Evolutionary conservation across 2,888 invertebrate genomes (phyloP), one percentile per base, ranked within the genome.

Genomic region (Anoplius nigerrimus): DNA sequence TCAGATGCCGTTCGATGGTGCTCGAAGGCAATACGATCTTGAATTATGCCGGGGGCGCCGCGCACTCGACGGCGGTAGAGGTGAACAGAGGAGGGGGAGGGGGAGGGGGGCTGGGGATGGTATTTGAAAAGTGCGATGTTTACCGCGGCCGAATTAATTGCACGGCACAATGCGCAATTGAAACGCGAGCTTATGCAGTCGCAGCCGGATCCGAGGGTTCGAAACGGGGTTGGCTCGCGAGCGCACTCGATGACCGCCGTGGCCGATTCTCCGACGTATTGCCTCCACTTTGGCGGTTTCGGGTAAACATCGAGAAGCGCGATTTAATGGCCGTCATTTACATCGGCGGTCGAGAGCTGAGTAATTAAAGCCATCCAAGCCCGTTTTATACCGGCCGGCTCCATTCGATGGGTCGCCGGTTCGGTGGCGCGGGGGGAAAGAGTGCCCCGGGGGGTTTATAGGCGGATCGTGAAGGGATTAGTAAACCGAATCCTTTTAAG

Each of bases 271-370:
- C 71, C 55, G 59, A 71, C 78, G 71, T 71, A 78, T 74, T 72
- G 71, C 72, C 72, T 72, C 72, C 78, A 79, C 76, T 76, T 76
- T 70, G 70, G 73, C 57, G 78, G 76, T 78, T 76, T 75, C 74
- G 75, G 76, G 83, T 81, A 83, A 84, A 84, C 83, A 79, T 77
- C 72, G 77, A 74, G 78, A 69, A 76, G 16, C 74, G 72, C 74
- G 76, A 82, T 84, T 84, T 85, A 82, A 85, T 84, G 83, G 82
- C 78, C 76, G 76, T 79, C 83, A 83, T 85, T 85, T 82, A 84
- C 85, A 84, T 83, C 81, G 82, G 72, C 75, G 73, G 72, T 83
- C 76, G 81, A 86, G 86, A 83, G 86, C 86, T 85, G 80, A 84
- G 86, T 82, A 86, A 86, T 86, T 85, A 86, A 84, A 84, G 79